Evolutionary conservation across 2,113 vertebrate species (phyloP), one percentile per base, ranked within the genome.

Genomic region (Anser cygnoides): DNA sequence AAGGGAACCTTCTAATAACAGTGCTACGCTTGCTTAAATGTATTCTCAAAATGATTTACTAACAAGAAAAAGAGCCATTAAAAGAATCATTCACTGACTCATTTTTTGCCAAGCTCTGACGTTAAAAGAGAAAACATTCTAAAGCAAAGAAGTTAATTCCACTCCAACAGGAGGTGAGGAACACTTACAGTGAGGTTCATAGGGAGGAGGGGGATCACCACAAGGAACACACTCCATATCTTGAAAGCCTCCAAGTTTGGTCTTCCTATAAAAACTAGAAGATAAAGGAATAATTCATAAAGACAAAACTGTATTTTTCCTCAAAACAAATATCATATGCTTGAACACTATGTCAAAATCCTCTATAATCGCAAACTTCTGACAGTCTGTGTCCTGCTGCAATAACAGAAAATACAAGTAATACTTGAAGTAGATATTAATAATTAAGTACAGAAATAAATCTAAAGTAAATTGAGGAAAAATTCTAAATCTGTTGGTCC

Each of bases 141-240:
- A 58, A 79, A 94, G 29, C 33, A 72, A 61, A 21, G 52, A 39
- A 28, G 29, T 76, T 70, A 82, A 59, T 49, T n/a, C 13, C 9
- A 55, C 33, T 46, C 6, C 14, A 58, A 82, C 6, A 57, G 41
- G 43, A 55, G 6, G 11, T n/a, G 59, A 77, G 31, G 4, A 54
- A 59, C 77, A 98, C 99, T 99, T 98, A 99, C 99, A 99, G 96
- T 99, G 99, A 23, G 99, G 99, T 86, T 99, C 99, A 70, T 99
- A 99, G 5, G 99, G 99, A 92, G 99, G 99, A 16, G 99, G 99
- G 25, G 99, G 99, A 91, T 99, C 98, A 77, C 99, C 99, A 93
- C 99, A 99, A 46, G 98, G 99, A 93, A 99, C 98, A 84, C 99
- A 99, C 95, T 99, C 99, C 99, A 99, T 99, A 94, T 99, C 99